phyloP scores from a whole-genome alignment of 2,888 invertebrate species.

The Monopis laevigella region DNA sequence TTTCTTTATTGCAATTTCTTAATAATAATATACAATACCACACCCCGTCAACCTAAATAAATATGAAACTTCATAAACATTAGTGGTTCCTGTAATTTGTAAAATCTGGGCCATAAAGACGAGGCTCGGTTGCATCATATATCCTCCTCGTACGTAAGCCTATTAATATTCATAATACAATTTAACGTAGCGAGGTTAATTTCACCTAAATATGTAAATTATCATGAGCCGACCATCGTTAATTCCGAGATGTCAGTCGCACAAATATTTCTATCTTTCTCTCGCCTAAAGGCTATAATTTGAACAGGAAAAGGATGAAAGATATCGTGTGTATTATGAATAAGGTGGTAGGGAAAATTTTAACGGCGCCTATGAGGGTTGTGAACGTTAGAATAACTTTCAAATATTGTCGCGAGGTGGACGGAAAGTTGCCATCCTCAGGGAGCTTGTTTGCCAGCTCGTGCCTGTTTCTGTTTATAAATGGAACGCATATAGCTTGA shows the following conservation, averaged over 20 bases:
- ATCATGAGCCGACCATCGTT: constrained; percentile 68
- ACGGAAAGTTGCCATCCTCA: constrained; percentile 60
- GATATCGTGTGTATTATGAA: constrained; percentile 51
- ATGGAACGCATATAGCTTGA: constrained; percentile 48
- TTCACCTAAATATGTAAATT: constrained; percentile 70
- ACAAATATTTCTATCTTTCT: constrained; percentile 44
- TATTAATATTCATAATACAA: constrained; percentile 68
- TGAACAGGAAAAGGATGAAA: constrained; percentile 31
- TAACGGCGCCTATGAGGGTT: constrained; percentile 69
- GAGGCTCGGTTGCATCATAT: constrained; percentile 36
- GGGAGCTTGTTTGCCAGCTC: constrained; percentile 57
- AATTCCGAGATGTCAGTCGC: constrained; percentile 60
- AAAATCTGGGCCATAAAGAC: constrained; percentile 52
- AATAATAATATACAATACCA: too few species aligned
- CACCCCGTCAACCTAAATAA: too few species aligned
- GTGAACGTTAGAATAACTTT: constrained; percentile 68
- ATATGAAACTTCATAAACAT: too few species aligned
- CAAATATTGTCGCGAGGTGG: constrained; percentile 69
- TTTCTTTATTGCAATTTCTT: too few species aligned
- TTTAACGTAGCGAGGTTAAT: constrained; percentile 66
- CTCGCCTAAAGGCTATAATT: constrained; percentile 18
- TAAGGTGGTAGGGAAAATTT: constrained; percentile 65
- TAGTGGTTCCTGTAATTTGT: constrained; percentile 19
- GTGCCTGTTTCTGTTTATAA: constrained; percentile 57
- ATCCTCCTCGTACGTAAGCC: constrained; percentile 37